A percentile compares a stretch with the other conserved stretches of the same genome.
These are phyloP conservation scores for Acanthoscelides obtectus DNA, from an alignment of 2,888 invertebrate genomes.

Conservation along the genomic window DNA sequence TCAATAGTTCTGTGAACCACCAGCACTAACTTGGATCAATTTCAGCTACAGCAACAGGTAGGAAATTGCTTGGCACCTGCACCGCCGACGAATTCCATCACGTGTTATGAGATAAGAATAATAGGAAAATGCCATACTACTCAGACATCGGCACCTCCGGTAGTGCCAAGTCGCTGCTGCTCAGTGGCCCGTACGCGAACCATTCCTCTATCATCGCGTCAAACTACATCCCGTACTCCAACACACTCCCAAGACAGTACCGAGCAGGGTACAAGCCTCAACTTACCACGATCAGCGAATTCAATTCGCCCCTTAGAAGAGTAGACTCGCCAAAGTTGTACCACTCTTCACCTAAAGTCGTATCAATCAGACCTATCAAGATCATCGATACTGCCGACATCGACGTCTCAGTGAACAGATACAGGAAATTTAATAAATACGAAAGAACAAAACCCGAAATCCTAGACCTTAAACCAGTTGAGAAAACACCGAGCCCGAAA, in stretches of 20 bases:
- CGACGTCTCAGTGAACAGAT: conserved; percentile 70
- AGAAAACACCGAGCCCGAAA: conserved; percentile 13
- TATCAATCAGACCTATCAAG: conserved; percentile 60
- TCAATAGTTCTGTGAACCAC: background rate
- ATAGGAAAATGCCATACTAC: conserved; percentile 59
- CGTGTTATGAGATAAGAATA: conserved; percentile 4
- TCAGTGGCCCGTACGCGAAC: conserved; percentile 54
- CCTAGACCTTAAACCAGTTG: conserved; percentile 8
- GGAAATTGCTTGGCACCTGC: background rate
- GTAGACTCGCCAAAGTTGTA: conserved; percentile 53
- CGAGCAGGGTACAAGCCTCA: conserved; percentile 64
- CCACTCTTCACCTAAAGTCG: conserved; percentile 48
- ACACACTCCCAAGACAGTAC: conserved; percentile 35
- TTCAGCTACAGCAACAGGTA: background rate
- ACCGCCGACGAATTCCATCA: background rate
- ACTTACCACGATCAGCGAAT: conserved; percentile 67
- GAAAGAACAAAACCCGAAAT: conserved; percentile 11
- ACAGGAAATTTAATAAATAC: conserved; percentile 44
- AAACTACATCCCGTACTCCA: conserved; percentile 33
- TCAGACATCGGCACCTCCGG: conserved; percentile 56
- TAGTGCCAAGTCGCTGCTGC: conserved; percentile 51
- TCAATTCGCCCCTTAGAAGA: conserved; percentile 49
- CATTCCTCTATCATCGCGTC: conserved; percentile 44
- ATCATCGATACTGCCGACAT: conserved; percentile 84
- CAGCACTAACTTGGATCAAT: background rate